Base-by-base conservation (phyloP, 1,140 invertebrate genomes). In the Lepidostoma basale region DNA sequence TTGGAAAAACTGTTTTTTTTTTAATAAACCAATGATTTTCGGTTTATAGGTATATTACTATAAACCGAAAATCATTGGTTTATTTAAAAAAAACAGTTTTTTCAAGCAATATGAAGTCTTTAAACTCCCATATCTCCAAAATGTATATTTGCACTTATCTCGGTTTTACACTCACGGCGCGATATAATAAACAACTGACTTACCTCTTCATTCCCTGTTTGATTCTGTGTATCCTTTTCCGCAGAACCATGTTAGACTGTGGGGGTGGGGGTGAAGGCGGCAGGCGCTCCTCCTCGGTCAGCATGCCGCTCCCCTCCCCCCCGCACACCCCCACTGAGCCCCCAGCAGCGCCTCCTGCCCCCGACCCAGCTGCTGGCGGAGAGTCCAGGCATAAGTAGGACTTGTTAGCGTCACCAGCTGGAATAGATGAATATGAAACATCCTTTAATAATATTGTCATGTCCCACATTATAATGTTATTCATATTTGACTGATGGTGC, bases 141-240 rank as follows among this genome's bases (percentile, higher is more conserved):
- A n/a, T n/a, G n/a, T n/a, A n/a, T n/a, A n/a, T n/a, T n/a, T n/a
- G n/a, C n/a, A n/a, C n/a, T 36, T 5, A 3, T 36, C 33, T 36
- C 33, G 10, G 33, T 12, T 36, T 2, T 36, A 36, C 1, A 36
- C 33, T 3, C 14, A 12, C 33, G 14, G 14, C 18, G 20, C 2
- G 20, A 5, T n/a, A n/a, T n/a, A n/a, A n/a, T n/a, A n/a, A n/a
- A 30, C 4, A 30, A 54, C 2, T 39, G 16, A 59, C 25, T n/a
- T 56, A 89, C 83, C 90, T 88, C 78, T 93, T 94, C 91, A 94
- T 95, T 59, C 91, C 91, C 77, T 93, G 91, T 72, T 93, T 93
- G 65, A 94, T 93, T 78, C 92, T 92, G 49, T 91, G 87, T 76
- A 95, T 93, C 62, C 92, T 84, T 81, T 93, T 94, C 18, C 92